Base-by-base conservation (phyloP, 1,140 invertebrate genomes). In the Microplitis demolitor region DNA sequence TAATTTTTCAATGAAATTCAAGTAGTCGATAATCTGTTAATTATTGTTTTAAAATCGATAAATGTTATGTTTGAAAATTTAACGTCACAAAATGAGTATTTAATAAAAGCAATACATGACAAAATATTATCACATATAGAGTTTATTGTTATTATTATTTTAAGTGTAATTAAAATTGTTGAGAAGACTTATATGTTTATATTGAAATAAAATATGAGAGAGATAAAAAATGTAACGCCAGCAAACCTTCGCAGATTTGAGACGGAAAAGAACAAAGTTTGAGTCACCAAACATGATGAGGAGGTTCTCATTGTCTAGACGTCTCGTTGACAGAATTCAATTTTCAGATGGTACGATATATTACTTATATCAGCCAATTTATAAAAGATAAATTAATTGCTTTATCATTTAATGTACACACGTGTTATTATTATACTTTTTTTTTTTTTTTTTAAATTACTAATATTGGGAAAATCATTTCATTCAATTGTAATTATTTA, bases 221-320 rank as follows among this genome's bases (percentile, higher is more conserved):
- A 9, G 3, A 6, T 3, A 45, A 39, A 45, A 45, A 45, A 61
- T 77, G 70, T 78, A 76, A 73, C 56, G 67, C 60, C 68, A 82
- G 76, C 61, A 82, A 80, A 73, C 76, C 69, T 83, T 83, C 61
- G 71, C 82, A 83, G 82, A 83, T 82, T 76, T 83, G 78, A 82
- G 80, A 79, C 79, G 82, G 79, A 83, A 83, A 83, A 83, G 82
- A 83, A 81, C 82, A 81, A 83, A 83, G 80, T 83, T 83, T 83
- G 80, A 83, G 72, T 81, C 82, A 72, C 73, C 81, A 73, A 72
- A 78, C 77, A 78, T 78, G 77, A 66, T 66, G 62, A 80, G 76
- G 79, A 80, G 72, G 71, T 82, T 82, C 78, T 83, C 79, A 24
- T 80, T 83, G 61, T 72, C 77, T 81, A 82, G 80, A 77, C 79